Evolutionary conservation across 2,797 vertebrate species (phyloP).

Genomic region (Allobates femoralis): DNA sequence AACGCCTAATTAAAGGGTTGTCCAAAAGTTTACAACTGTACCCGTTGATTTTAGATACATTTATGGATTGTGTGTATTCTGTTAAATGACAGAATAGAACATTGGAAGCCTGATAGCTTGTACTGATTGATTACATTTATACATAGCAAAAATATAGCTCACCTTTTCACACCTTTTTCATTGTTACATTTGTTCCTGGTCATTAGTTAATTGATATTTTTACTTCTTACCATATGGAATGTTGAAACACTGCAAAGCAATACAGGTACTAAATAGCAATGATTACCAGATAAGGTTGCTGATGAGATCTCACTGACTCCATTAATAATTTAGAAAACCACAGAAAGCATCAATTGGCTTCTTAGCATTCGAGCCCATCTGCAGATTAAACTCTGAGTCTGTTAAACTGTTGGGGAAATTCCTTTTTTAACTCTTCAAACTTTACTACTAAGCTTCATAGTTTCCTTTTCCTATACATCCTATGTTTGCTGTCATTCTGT

Average conservation of each 20-base stretch:
- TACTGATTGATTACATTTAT: not conserved
- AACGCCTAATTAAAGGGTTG: not conserved
- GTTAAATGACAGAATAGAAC: not conserved
- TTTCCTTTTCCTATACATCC: not conserved
- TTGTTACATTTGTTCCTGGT: not conserved
- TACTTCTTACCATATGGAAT: not conserved
- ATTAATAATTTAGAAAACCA: slow-evolving; percentile 60
- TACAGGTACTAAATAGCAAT: slow-evolving; percentile 37
- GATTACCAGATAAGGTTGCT: slow-evolving; percentile 53
- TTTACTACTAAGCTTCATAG: not conserved
- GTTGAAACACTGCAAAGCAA: not conserved
- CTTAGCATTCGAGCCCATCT: slow-evolving; percentile 32
- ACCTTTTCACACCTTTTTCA: not conserved
- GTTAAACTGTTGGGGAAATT: slow-evolving; percentile 27
- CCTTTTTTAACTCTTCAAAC: slow-evolving; percentile 34
- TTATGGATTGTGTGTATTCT: not conserved
- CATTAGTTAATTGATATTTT: not conserved
- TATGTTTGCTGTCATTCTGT: slow-evolving; percentile 4
- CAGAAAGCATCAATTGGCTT: slow-evolving; percentile 55
- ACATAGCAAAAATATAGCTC: not conserved
- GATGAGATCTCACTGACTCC: slow-evolving; percentile 50
- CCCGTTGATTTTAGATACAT: not conserved
- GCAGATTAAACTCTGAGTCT: slow-evolving; percentile 32
- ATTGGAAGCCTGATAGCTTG: not conserved
- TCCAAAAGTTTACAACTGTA: not conserved